phyloP scores from a whole-genome alignment of 2,888 invertebrate genomes.

The Macroteleia sp. region DNA sequence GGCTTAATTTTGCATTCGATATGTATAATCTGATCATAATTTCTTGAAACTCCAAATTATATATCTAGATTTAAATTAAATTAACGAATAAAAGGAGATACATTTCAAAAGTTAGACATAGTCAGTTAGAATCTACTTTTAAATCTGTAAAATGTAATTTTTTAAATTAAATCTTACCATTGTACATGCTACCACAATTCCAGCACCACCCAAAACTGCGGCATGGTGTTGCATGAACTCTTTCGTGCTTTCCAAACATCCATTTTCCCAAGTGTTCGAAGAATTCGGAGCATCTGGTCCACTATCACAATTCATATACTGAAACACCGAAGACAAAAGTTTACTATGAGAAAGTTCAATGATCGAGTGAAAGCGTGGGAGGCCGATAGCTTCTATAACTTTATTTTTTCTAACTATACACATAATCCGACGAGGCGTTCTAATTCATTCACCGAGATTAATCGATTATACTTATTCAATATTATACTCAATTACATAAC shows the following conservation, averaged over 20 bases:
- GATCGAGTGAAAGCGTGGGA: slow-evolving; percentile 74
- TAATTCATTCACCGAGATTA: slow-evolving; percentile 29
- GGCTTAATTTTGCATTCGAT: too few species aligned
- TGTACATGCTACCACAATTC: slow-evolving; percentile 92
- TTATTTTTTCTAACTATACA: slow-evolving; percentile 13
- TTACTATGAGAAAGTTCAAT: slow-evolving; percentile 70
- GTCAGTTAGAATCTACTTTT: too few species aligned
- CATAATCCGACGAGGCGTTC: slow-evolving; percentile 3
- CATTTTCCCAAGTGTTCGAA: slow-evolving; percentile 88
- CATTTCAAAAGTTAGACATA: too few species aligned
- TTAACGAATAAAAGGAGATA: too few species aligned
- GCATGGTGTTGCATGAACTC: slow-evolving; percentile 91
- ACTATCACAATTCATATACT: slow-evolving; percentile 81
- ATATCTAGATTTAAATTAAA: too few species aligned
- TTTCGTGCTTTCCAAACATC: slow-evolving; percentile 90
- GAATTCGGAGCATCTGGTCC: slow-evolving; percentile 83
- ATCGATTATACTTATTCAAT: slow-evolving; percentile 32
- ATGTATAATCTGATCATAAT: too few species aligned
- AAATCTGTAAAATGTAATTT: too few species aligned
- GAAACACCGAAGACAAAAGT: slow-evolving; percentile 69
- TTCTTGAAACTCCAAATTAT: too few species aligned
- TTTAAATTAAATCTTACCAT: too few species aligned
- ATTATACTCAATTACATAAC: slow-evolving; percentile 3
- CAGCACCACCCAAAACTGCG: slow-evolving; percentile 91
- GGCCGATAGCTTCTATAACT: slow-evolving; percentile 43